A percentile compares a stretch with the other conserved stretches of the same genome.
Conservation (phyloP, 2,797 vertebrate genomes). For the Hydrolagus colliei region DNA sequence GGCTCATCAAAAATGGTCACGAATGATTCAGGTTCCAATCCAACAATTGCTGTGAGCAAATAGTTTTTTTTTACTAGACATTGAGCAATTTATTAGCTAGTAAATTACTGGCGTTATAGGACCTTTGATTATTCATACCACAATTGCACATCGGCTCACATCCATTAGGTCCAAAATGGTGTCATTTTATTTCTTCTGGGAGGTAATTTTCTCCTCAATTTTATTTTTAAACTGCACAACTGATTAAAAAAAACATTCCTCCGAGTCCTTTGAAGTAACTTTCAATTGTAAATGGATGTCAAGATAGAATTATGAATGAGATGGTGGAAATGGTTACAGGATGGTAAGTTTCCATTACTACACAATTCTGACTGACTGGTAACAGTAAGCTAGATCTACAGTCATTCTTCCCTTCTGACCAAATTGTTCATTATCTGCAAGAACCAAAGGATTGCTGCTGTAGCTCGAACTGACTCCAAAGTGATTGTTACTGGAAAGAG, state of each 20-base stretch:
- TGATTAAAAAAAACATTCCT: no score
- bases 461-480: background rate
- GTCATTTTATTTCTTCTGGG: background rate
- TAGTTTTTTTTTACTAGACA: background rate
- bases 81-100: background rate
- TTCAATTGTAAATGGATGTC: no score
- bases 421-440: background rate
- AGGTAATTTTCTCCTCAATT: background rate
- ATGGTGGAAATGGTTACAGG: no score
- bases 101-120: background rate
- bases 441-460: background rate
- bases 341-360: background rate
- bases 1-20: background rate
- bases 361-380: no score
- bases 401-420: background rate
- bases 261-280: no score
- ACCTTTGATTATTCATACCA: background rate
- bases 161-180: background rate
- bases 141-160: background rate
- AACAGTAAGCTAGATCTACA: background rate
- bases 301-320: no score
- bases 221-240: no score
- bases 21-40: background rate
- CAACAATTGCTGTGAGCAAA: background rate
- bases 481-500: no score